A percentile compares a stretch with the other conserved stretches of the same genome.
Evolutionary conservation across 1,140 invertebrate species (phyloP).

Genomic region (Anastatus disparis): DNA sequence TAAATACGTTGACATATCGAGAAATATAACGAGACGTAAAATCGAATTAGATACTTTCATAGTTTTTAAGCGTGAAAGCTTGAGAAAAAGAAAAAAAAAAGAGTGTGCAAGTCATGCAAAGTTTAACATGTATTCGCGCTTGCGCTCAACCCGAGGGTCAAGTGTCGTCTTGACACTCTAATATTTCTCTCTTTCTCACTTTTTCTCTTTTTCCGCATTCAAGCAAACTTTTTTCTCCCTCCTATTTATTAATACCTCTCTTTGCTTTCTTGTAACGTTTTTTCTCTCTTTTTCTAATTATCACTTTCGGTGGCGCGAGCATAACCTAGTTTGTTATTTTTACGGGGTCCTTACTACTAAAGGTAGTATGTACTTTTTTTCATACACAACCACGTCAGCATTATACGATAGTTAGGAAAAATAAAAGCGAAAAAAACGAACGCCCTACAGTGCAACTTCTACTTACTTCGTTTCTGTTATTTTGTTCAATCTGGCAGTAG

Average conservation of each 20-base stretch:
- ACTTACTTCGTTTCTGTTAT: background rate
- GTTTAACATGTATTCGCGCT: background rate
- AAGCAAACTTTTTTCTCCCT: too few relatives aligned
- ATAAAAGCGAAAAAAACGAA: background rate
- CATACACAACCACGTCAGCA: background rate
- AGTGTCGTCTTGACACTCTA: conserved; percentile 33
- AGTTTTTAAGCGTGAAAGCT: too few relatives aligned
- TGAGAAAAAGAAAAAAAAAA: background rate
- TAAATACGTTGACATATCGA: too few relatives aligned
- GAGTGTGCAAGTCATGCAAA: too few relatives aligned
- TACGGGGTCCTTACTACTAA: background rate
- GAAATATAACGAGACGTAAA: too few relatives aligned
- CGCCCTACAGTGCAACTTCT: background rate
- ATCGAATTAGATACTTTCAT: too few relatives aligned
- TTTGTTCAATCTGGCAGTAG: background rate
- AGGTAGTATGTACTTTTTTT: background rate
- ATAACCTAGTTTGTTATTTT: conserved; percentile 34
- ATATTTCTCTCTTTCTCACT: too few relatives aligned
- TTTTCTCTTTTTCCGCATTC: too few relatives aligned
- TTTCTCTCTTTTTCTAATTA: too few relatives aligned
- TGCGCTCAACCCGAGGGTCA: conserved; percentile 20
- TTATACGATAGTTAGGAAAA: background rate
- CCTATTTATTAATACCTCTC: too few relatives aligned
- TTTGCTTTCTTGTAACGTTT: too few relatives aligned
- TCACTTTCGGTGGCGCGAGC: conserved; percentile 23